Evolutionary conservation across 1,140 invertebrate species (phyloP), one percentile per base, ranked within the genome.

Genomic region (Brachionus paranguensis): DNA sequence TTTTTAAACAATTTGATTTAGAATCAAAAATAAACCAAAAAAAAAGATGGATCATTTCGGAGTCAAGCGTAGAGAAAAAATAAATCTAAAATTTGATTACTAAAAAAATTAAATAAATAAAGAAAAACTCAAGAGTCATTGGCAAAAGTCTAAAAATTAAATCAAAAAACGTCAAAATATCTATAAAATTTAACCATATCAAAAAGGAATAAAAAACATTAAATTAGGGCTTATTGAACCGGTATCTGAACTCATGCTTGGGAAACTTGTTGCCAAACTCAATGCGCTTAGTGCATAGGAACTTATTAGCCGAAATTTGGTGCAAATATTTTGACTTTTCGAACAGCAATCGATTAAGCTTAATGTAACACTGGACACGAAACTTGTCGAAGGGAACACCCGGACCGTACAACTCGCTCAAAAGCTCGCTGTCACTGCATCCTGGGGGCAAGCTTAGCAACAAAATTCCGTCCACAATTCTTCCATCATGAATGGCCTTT

Each of bases 261-360:
- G 78, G 78, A 64, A 81, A 81, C 64, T 81, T 81, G 11, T 60
- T 47, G 1, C 78, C 64, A 68, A 81, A 81, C 43, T 81, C 64
- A 64, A 81, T 81, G 24, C 64, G 29, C 29, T 81, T 81, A 14
- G 64, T 60, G n/a, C 53, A 68, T 11, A 68, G 17, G 14, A 29
- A 81, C 53, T 81, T 81, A 8, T 64, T 37, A 5, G n/a, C 27
- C 17, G 53, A 60, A 24, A 81, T 41, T 68, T 81, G 50, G 20
- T 45, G 33, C 33, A 81, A 68, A 64, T 64, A 81, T 55, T 81
- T 81, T 65, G 33, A 45, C 64, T 60, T 81, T 4, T 68, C 53
- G 33, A 81, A 64, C n/a, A 81, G n/a, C 7, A 43, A 17, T 20
- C 53, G 53, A 12, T 81, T 81, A 14, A 81, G 27, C 27, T 81